Base-by-base conservation (phyloP, 2,888 invertebrate genomes). In the Drosophila merina region DNA sequence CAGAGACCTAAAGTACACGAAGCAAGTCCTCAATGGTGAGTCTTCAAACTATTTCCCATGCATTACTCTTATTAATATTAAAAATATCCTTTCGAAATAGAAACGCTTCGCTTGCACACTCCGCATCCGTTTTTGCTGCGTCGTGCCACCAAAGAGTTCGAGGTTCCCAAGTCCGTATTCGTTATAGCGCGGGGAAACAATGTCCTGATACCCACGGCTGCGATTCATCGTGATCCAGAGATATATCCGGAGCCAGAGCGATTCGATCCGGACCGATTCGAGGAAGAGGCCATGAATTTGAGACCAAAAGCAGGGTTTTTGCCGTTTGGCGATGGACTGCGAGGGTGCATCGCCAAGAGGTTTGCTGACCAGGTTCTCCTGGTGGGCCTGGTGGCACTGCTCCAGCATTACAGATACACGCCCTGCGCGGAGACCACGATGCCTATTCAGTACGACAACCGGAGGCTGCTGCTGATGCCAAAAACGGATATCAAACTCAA, bases 201-300 rank as follows among this genome's bases (percentile, higher is more conserved):
- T 56, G 47, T 90, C 30, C 75, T 90, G 9, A 89, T 90, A 75
- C 90, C 90, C 3, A 75, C 76, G 2, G 74, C 92, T 54, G 93
- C 93, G 0, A 93, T 94, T 72, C 95, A 95, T 70, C 93, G 92
- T 86, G 94, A 94, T 86, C 89, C 90, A 1, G 56, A 82, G 1
- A 89, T 91, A 42, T 93, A 91, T 73, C 85, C 88, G 0, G 91
- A 95, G n/a, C 95, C 95, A 0, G 90, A 93, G 6, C 92, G 91
- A 44, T 95, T 94, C 60, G 92, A 94, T 71, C 95, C 95, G 0
- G 93, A 94, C 30, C 92, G 94, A 74, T 95, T 95, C 82, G 89
- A 91, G 3, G 89, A 92, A 10, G 93, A 93, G 72, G 93, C 93
- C 48, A 93, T 93, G 69, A 89, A 92, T 0, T 91, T 90, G 31